These are phyloP conservation scores for Folsomia candida DNA, from an alignment of 2,888 invertebrate species.

Conservation along the genomic window DNA sequence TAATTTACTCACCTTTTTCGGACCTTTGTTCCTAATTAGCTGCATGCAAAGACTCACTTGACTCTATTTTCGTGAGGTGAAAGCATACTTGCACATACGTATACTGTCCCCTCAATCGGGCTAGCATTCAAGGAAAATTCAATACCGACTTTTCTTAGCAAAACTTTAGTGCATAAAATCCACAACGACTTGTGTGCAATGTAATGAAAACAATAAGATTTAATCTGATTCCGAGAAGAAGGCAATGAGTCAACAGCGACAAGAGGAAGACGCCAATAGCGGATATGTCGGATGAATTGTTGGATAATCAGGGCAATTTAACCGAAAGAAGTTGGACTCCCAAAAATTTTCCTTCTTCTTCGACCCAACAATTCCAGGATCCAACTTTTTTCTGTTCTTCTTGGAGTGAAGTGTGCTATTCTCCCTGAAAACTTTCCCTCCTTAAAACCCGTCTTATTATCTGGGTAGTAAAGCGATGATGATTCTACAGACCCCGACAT, in stretches of 20 bases:
- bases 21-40: slow-evolving; percentile 3
- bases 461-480: neutral
- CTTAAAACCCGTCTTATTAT: slow-evolving; percentile 4
- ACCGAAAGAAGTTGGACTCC: neutral
- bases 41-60: slow-evolving; percentile 10
- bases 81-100: neutral
- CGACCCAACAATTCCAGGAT: neutral
- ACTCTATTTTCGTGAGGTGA: neutral
- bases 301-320: slow-evolving; percentile 11
- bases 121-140: neutral
- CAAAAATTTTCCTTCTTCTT: neutral
- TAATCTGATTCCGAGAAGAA: no score
- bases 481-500: neutral
- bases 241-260: neutral
- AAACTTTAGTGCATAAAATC: no score
- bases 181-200: no score
- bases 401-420: neutral
- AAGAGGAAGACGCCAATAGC: neutral
- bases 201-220: no score
- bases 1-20: neutral
- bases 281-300: neutral
- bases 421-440: neutral
- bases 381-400: neutral
- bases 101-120: neutral
- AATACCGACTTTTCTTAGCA: no score